These are phyloP conservation scores for Pipistrellus pipistrellus DNA, from an alignment of 2,797 vertebrate genomes.

Conservation along the genomic window DNA sequence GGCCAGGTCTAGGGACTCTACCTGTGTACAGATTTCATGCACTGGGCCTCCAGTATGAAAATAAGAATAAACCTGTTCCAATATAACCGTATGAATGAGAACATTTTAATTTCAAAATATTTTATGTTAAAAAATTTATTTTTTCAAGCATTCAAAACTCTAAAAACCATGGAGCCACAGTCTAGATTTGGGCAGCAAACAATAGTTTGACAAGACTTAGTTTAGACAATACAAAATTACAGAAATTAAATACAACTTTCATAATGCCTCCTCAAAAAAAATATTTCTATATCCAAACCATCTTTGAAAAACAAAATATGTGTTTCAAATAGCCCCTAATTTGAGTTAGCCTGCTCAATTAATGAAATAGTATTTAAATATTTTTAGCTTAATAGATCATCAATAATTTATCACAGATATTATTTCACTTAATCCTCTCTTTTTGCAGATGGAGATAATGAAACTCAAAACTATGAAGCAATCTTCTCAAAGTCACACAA, in stretches of 20 bases:
- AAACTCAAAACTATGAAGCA: background rate
- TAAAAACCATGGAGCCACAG: background rate
- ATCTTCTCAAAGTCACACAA: background rate
- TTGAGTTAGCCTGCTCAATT: background rate
- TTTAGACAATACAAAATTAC: background rate
- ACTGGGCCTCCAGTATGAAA: background rate
- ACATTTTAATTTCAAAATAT: constrained; percentile 8
- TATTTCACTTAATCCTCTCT: background rate
- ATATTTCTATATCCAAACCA: background rate
- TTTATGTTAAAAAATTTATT: background rate
- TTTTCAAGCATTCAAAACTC: background rate
- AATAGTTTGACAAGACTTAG: background rate
- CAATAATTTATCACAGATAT: background rate
- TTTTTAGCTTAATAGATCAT: background rate
- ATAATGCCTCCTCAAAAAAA: background rate
- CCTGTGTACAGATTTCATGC: no score
- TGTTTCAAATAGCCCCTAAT: background rate
- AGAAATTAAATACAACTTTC: background rate
- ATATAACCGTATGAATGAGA: background rate
- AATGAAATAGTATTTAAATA: background rate
- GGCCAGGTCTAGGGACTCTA: no score
- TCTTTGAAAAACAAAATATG: background rate
- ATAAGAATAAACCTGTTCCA: background rate
- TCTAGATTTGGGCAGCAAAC: background rate
- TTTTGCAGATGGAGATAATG: background rate